Conservation (phyloP, 2,888 invertebrate genomes). For the Acanthacorydalis orientalis region DNA sequence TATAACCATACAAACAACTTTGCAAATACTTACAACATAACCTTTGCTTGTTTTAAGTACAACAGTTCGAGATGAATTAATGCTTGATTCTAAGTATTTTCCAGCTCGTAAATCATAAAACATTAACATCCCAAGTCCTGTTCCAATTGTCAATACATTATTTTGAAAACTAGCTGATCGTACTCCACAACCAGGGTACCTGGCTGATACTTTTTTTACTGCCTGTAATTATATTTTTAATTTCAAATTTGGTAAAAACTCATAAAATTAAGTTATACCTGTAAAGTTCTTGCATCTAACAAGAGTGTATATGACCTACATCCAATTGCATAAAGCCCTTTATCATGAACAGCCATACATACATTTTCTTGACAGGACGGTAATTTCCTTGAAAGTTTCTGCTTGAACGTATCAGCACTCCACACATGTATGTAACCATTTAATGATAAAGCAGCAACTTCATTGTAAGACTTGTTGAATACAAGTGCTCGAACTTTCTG, state of each 20-base stretch:
- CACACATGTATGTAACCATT: conserved; percentile 92
- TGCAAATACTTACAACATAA: conserved; percentile 54
- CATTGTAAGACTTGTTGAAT: conserved; percentile 70
- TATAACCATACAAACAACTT: neutral
- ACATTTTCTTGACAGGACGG: conserved; percentile 87
- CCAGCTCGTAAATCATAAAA: conserved; percentile 87
- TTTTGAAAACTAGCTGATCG: conserved; percentile 83
- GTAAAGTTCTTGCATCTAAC: conserved; percentile 75
- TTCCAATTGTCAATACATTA: conserved; percentile 82
- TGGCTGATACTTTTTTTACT: conserved; percentile 63
- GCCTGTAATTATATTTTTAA: conserved; percentile 25
- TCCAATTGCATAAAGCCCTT: conserved; percentile 82
- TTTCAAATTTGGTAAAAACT: conserved; percentile 11
- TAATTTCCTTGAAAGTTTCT: conserved; percentile 72
- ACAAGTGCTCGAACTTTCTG: conserved; percentile 61
- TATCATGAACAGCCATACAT: conserved; percentile 74
- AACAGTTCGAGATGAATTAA: conserved; percentile 75
- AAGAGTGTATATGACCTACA: conserved; percentile 84
- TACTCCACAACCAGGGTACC: conserved; percentile 83
- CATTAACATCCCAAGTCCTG: conserved; percentile 78
- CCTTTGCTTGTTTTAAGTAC: conserved; percentile 77
- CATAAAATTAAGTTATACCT: conserved; percentile 29
- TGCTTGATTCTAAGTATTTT: conserved; percentile 80
- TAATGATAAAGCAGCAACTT: conserved; percentile 78
- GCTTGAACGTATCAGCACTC: conserved; percentile 76